Conservation (phyloP, 2,888 invertebrate genomes). For the Chloroclystis v-ata region DNA sequence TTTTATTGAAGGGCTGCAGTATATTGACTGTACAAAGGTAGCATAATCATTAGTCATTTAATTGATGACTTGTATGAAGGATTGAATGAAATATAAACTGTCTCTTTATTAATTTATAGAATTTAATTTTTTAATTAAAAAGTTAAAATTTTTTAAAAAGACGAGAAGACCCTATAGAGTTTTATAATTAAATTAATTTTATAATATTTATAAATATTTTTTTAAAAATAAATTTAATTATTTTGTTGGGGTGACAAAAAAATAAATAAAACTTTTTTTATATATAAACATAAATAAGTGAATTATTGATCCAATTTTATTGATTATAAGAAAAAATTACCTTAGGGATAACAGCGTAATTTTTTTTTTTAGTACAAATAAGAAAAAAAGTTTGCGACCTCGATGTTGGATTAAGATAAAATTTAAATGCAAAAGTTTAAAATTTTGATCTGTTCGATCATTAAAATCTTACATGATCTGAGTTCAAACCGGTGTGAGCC, state of each 20-base stretch:
- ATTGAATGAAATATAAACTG: too few species aligned
- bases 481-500: conserved; percentile 92
- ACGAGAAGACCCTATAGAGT: conserved; percentile 90
- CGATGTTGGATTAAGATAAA: conserved; percentile 92
- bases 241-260: too few species aligned
- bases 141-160: conserved; percentile 81
- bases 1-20: too few species aligned
- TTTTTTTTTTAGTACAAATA: conserved; percentile 85
- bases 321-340: conserved; percentile 85
- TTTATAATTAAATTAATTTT: conserved; percentile 68
- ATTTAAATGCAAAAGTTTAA: conserved; percentile 82
- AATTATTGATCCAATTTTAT: conserved; percentile 75
- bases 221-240: conserved; percentile 42
- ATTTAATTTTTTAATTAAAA: conserved; percentile 80
- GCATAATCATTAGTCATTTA: too few species aligned
- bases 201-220: conserved; percentile 48
- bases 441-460: conserved; percentile 88
- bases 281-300: conserved; percentile 59
- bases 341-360: conserved; percentile 92
- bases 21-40: too few species aligned
- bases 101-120: too few species aligned
- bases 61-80: too few species aligned
- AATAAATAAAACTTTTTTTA: too few species aligned
- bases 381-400: conserved; percentile 88
- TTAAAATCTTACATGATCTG: conserved; percentile 92